Evolutionary conservation across 1,140 invertebrate species (phyloP), one percentile per base, ranked within the genome.

Genomic region (Drosophila sp.): DNA sequence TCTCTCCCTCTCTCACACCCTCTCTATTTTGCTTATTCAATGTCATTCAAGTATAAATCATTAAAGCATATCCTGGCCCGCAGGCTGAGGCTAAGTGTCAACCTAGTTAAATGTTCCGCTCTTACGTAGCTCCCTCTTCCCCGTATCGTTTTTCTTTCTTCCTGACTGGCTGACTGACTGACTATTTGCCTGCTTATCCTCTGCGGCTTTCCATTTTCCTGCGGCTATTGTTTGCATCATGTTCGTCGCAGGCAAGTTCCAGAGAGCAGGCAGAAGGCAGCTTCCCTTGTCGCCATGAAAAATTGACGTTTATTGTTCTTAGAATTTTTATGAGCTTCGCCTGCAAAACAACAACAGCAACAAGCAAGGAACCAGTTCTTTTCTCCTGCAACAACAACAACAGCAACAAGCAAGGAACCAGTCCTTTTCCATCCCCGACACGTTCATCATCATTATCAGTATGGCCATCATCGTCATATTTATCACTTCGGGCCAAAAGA

Each of bases 291-390:
- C 81, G 67, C 64, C 77, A 76, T 78, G 70, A 62, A 60, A 78
- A 86, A 78, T 85, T 81, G 78, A 85, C 78, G 78, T 85, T 86
- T 85, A 85, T 85, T 85, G 78, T 85, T 81, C 81, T 79, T 69
- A 71, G 71, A 69, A 72, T 86, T 86, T 86, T 79, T 79, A 81
- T 86, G 71, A 79, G 79, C 66, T 58, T 8, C 60, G 30, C 44
- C 23, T 35, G 41, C 35, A n/a, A 44, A 11, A 32, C 25, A 23
- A 25, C 38, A 58, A 30, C 50, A 54, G 3, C 17, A 54, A 54
- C 50, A 5, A 55, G 10, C 27, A 47, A 25, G 17, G 17, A 17
- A 17, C 17, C 17, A 17, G 17, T 17, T 17, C 17, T 17, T 17
- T 58, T 8, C 60, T 25, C 44, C 23, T 35, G 35, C 35, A 38